Evolutionary conservation across 2,888 invertebrate genomes (phyloP), one percentile per base, ranked within the genome.

Genomic region (Adineta ricciae): DNA sequence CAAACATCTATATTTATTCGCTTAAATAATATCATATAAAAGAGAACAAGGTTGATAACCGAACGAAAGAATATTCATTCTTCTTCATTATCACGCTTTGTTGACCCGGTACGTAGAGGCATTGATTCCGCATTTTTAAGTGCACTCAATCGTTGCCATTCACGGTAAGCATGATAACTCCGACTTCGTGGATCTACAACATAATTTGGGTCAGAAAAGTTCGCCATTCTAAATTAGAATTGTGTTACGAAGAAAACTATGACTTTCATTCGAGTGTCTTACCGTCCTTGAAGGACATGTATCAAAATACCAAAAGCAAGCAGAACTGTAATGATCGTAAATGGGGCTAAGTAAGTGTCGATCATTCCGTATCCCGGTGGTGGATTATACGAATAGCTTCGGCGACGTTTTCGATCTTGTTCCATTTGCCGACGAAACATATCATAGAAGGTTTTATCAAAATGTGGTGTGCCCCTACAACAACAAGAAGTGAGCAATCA

Each of bases 81-180:
- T 19, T 64, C 64, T 32, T 64, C 19, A 0, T 64, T 27, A 46
- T 46, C 46, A 32, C 64, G 78, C 14, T n/a, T 38, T 78, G 24
- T 24, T 16, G 64, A 64, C 16, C 32, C 19, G 32, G 27, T 32
- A 16, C 64, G 64, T 27, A 64, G 11, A 9, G 73, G 73, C 24
- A 41, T 24, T 14, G 36, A 38, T 24, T 38, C 24, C 38, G 41
- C 73, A 78, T 41, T n/a, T 24, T 78, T 21, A 21, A 78, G 41
- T n/a, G 41, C 11, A 41, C 38, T 38, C 7, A 78, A n/a, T 2
- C 73, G 73, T 78, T 78, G 73, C 73, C 73, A 78, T 41, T 78
- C 73, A 38, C 73, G 73, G 38, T 78, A 78, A 41, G 73, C 73
- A 78, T 78, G 73, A 41, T 41, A 41, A 78, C 73, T 78, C 9